phyloP scores from a whole-genome alignment of 2,888 invertebrate species.

The Azorinus chamasolen region DNA sequence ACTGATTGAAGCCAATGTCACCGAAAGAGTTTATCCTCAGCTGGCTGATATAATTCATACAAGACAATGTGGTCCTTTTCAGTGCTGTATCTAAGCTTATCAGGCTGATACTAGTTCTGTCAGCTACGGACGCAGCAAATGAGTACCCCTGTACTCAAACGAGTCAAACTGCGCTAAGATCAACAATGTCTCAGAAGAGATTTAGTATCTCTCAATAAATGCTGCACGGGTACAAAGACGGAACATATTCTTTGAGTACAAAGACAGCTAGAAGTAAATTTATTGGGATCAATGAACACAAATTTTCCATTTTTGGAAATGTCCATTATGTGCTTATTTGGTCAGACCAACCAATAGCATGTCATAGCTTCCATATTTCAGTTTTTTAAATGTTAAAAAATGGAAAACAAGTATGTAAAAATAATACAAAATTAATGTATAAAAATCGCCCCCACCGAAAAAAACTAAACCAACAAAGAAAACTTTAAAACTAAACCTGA shows the following conservation, averaged over 20 bases:
- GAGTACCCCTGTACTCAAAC: constrained; percentile 1
- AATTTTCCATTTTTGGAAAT: constrained; percentile 1
- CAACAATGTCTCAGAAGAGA: background rate
- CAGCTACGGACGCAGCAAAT: constrained; percentile 7
- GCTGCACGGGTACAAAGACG: constrained; percentile 2
- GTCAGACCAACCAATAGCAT: too few species aligned
- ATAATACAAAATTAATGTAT: too few species aligned
- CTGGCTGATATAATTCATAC: too few species aligned
- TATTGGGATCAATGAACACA: constrained; percentile 5
- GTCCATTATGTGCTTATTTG: too few species aligned
- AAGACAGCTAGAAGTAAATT: background rate
- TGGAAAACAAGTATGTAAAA: too few species aligned
- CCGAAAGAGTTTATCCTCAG: constrained; percentile 2
- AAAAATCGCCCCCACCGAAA: too few species aligned
- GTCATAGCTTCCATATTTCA: too few species aligned
- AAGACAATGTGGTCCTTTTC: background rate
- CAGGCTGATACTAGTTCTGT: constrained; percentile 6
- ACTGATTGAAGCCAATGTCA: background rate
- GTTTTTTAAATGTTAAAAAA: too few species aligned
- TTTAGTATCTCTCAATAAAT: background rate
- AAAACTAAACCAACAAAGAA: too few species aligned
- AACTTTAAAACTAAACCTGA: too few species aligned
- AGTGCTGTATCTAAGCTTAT: background rate
- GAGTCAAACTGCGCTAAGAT: constrained; percentile 7
- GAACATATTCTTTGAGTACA: background rate